phyloP scores from a whole-genome alignment of 2,888 invertebrate genomes.

The Teleiodes luculella region DNA sequence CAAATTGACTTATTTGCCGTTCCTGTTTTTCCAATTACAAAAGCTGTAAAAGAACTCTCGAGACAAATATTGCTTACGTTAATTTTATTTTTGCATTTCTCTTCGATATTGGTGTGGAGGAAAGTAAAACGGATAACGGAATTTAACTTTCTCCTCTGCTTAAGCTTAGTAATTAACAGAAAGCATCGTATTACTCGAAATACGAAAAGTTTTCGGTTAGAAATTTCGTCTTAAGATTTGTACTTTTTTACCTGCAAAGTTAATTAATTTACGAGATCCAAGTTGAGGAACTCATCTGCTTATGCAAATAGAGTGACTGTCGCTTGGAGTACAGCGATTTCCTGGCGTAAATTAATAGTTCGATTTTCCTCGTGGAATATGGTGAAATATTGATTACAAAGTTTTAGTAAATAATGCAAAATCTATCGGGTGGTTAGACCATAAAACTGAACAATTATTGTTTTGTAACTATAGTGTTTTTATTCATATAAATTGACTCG shows the following conservation, averaged over 20 bases:
- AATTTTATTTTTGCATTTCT: conserved; percentile 19
- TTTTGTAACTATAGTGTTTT: too few relatives aligned
- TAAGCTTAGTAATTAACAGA: conserved; percentile 58
- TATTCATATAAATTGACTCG: too few relatives aligned
- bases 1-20: neutral
- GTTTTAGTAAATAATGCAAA: too few relatives aligned
- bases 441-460: too few relatives aligned
- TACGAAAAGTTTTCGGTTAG: conserved; percentile 52
- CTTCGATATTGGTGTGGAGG: conserved; percentile 26
- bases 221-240: conserved; percentile 50
- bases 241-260: conserved; percentile 62
- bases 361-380: neutral
- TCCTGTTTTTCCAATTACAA: neutral
- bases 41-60: neutral
- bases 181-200: conserved; percentile 56
- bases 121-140: conserved; percentile 33
- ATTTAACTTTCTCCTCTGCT: conserved; percentile 49
- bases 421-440: too few relatives aligned
- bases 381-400: too few relatives aligned
- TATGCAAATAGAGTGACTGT: conserved; percentile 57
- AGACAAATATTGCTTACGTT: neutral
- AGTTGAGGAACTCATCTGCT: conserved; percentile 57
- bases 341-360: neutral
- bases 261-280: conserved; percentile 63
- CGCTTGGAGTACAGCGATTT: conserved; percentile 20